These are phyloP conservation scores for Lithophane ornitopus DNA, from an alignment of 2,888 invertebrate genomes.

Conservation along the genomic window DNA sequence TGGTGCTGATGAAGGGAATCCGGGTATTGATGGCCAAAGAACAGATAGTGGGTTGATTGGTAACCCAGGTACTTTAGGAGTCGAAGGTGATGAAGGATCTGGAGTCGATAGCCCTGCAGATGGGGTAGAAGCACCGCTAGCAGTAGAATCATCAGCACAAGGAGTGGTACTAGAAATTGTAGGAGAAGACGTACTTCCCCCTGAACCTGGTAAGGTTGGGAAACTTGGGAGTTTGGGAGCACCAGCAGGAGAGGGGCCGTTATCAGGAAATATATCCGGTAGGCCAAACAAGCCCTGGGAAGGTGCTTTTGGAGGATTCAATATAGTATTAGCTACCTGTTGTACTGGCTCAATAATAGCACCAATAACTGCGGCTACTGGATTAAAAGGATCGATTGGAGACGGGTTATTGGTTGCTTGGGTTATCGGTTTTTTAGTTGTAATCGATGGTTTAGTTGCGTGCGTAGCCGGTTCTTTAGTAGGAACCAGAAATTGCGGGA, in stretches of 20 bases:
- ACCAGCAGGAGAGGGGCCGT: not conserved
- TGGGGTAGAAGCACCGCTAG: not conserved
- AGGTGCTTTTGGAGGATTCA: not conserved
- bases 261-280: not conserved
- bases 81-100: not conserved
- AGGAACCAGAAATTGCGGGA: not conserved
- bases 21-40: not conserved
- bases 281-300: not conserved
- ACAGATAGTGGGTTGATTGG: not conserved
- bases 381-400: not conserved
- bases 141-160: not conserved
- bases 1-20: not conserved
- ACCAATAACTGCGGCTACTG: not conserved
- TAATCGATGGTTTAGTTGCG: not conserved
- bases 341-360: not conserved
- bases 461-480: not conserved
- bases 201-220: conserved; percentile 11
- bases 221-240: not conserved
- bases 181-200: not conserved
- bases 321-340: not conserved
- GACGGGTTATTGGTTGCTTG: not conserved
- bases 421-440: not conserved
- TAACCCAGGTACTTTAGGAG: not conserved
- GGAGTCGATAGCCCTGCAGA: not conserved
- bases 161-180: conserved; percentile 3